Conservation (phyloP, 2,797 vertebrate species). For the Sarcophilus harrisii region DNA sequence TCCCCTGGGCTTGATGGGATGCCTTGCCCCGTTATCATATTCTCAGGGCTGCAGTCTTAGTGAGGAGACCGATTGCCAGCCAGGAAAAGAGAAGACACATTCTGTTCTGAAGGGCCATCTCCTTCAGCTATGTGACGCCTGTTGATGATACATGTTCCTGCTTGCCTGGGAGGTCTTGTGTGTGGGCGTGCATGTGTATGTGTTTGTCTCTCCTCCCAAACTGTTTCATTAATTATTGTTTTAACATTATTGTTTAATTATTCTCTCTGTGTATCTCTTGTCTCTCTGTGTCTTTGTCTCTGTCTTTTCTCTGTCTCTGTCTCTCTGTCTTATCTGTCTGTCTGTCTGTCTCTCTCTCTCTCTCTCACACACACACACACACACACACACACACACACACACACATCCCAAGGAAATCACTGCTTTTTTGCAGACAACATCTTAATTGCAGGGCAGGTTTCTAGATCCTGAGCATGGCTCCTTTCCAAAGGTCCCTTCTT, state of each 20-base stretch:
- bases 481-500: neutral
- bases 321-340: no score
- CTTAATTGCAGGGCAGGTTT: neutral
- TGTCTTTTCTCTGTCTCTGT: no score
- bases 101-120: neutral
- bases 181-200: no score
- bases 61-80: neutral
- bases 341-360: no score
- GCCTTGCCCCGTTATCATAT: neutral
- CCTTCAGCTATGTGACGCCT: neutral
- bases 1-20: neutral
- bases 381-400: neutral
- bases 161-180: neutral
- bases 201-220: neutral
- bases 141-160: neutral
- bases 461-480: neutral
- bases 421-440: neutral
- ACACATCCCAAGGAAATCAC: constrained; percentile 22
- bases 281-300: no score
- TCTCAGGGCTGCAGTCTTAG: constrained; percentile 1
- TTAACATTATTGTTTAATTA: neutral
- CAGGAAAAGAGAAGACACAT: constrained; percentile 8
- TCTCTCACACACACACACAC: neutral
- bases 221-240: constrained; percentile 51
- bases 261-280: neutral